Evolutionary conservation across 2,797 vertebrate species (phyloP).

Genomic region (Helicolenus hilgendorfi): DNA sequence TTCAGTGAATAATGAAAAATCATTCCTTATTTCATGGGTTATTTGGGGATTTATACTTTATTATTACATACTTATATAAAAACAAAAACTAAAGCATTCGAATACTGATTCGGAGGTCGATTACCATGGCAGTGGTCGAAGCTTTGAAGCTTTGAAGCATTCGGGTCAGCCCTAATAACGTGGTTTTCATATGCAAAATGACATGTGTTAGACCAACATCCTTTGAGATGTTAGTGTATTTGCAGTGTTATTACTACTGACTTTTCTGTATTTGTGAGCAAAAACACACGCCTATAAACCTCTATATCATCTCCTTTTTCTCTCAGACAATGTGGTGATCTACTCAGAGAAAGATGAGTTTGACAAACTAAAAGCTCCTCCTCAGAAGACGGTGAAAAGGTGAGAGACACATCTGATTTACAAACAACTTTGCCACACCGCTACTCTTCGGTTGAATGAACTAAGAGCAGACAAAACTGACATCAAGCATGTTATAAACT

Average conservation of each 20-base stretch:
- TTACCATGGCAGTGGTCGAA: too few species aligned
- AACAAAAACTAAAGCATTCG: too few species aligned
- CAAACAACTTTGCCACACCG: background rate
- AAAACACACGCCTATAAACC: background rate
- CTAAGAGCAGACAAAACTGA: background rate
- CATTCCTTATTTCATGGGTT: too few species aligned
- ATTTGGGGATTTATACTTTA: too few species aligned
- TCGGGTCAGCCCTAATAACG: background rate
- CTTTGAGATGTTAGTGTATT: background rate
- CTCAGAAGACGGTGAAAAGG: slow-evolving; percentile 96
- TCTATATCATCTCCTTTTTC: background rate
- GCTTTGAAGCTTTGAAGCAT: too few species aligned
- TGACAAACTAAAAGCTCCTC: slow-evolving; percentile 95
- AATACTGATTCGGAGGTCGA: too few species aligned
- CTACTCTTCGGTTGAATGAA: background rate
- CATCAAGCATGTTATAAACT: background rate
- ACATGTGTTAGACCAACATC: background rate
- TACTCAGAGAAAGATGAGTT: slow-evolving; percentile 98
- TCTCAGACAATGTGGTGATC: slow-evolving; percentile 95
- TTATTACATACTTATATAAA: too few species aligned
- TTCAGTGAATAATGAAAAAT: too few species aligned
- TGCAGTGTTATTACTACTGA: background rate
- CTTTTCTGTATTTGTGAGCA: background rate
- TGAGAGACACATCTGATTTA: slow-evolving; percentile 65
- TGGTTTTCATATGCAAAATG: background rate